Evolutionary conservation across 2,113 vertebrate genomes (phyloP).

Genomic region (Donacobius atricapilla): DNA sequence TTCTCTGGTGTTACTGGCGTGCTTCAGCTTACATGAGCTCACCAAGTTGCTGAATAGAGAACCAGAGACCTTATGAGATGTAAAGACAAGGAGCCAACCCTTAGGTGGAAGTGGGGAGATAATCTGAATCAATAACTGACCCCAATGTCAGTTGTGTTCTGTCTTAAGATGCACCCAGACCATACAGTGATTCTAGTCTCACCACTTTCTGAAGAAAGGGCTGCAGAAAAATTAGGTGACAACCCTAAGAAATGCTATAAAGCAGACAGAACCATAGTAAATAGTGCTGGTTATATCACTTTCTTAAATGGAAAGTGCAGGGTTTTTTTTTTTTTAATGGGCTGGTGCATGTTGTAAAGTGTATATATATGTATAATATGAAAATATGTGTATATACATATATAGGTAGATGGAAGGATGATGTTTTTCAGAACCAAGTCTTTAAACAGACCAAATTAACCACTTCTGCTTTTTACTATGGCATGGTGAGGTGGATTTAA

Average conservation of each 20-base stretch:
- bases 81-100: background rate
- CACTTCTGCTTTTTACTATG: background rate
- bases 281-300: background rate
- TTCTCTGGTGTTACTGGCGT: background rate
- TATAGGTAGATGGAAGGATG: background rate
- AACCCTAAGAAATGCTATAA: background rate
- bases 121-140: background rate
- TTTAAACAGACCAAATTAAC: constrained; percentile 5
- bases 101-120: accelerated
- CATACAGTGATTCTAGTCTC: accelerated
- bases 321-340: background rate
- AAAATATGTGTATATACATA: background rate
- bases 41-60: accelerated
- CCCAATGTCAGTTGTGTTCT: background rate
- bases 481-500: constrained; percentile 15
- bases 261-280: background rate
- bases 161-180: background rate
- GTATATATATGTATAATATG: background rate
- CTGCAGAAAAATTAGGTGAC: background rate
- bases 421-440: background rate
- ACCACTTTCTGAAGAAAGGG: background rate
- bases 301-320: background rate
- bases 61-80: accelerated
- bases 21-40: background rate
- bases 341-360: background rate